phyloP scores from a whole-genome alignment of 2,888 invertebrate genomes.

The Scelioninae gen. 1 region DNA sequence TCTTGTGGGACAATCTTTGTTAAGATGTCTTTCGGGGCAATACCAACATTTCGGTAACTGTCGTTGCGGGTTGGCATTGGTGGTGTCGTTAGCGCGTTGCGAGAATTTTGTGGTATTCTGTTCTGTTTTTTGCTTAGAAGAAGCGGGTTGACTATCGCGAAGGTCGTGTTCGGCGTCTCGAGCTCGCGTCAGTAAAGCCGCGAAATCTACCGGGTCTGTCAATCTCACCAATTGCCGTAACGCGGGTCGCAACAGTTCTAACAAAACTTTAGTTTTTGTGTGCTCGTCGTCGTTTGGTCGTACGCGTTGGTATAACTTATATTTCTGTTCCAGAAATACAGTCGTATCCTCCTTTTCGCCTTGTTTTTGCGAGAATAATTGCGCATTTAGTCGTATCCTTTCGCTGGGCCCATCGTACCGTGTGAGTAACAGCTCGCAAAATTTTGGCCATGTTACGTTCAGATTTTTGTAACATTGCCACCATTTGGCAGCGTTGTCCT shows the following conservation, averaged over 20 bases:
- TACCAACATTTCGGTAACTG: too few species aligned
- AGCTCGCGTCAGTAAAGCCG: background rate
- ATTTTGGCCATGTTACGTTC: slow-evolving; percentile 14
- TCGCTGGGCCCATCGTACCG: slow-evolving; percentile 18
- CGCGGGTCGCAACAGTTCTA: background rate
- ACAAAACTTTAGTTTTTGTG: background rate
- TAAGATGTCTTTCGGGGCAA: background rate
- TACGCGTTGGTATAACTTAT: slow-evolving; percentile 21
- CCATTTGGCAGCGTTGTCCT: slow-evolving; percentile 35
- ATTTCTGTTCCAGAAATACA: slow-evolving; percentile 30
- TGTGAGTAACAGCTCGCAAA: slow-evolving; percentile 1
- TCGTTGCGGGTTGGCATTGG: too few species aligned
- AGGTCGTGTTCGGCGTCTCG: background rate
- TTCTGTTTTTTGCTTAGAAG: too few species aligned
- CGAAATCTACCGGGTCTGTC: slow-evolving; percentile 22
- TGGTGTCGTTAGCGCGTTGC: too few species aligned
- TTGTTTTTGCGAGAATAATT: slow-evolving; percentile 18
- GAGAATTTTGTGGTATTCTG: too few species aligned
- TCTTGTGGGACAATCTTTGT: background rate
- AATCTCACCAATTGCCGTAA: background rate
- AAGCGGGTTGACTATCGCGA: background rate
- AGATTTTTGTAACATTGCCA: slow-evolving; percentile 32
- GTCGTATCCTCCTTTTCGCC: slow-evolving; percentile 8
- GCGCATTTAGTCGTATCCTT: slow-evolving; percentile 14
- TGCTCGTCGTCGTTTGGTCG: slow-evolving; percentile 18